Evolutionary conservation across 2,888 invertebrate species (phyloP).

Genomic region (Mellilla xanthometata): DNA sequence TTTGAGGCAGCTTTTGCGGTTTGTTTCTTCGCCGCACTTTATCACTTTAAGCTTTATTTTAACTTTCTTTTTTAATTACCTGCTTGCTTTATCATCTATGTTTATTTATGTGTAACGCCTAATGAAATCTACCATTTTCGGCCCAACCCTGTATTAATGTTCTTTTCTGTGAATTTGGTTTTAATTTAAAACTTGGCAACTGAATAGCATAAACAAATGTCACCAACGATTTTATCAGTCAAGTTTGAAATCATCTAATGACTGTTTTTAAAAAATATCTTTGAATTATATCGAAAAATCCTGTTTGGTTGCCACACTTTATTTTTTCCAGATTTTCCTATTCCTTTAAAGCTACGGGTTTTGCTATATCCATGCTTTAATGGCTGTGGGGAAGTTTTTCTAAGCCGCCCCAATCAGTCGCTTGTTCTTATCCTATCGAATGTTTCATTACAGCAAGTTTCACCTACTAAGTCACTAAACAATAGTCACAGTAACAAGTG

Average conservation of each 20-base stretch:
- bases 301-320: conserved; percentile 18
- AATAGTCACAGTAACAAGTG: conserved; percentile 72
- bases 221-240: too few relatives aligned
- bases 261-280: too few relatives aligned
- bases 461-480: conserved; percentile 81
- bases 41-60: conserved; percentile 7
- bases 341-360: conserved; percentile 24
- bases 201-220: neutral
- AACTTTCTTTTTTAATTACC: neutral
- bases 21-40: conserved; percentile 9
- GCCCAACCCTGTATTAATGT: conserved; percentile 5
- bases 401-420: conserved; percentile 54
- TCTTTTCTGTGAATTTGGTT: conserved; percentile 1
- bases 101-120: neutral
- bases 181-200: conserved; percentile 10
- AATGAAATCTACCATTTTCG: neutral
- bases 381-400: conserved; percentile 45
- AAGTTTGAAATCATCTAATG: too few relatives aligned
- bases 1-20: conserved; percentile 32
- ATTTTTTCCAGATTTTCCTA: conserved; percentile 40
- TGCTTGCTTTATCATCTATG: neutral
- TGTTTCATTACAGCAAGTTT: conserved; percentile 80
- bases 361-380: conserved; percentile 19
- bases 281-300: neutral
- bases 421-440: conserved; percentile 69